phyloP scores from a whole-genome alignment of 2,797 vertebrate genomes.

The Antrozous pallidus region DNA sequence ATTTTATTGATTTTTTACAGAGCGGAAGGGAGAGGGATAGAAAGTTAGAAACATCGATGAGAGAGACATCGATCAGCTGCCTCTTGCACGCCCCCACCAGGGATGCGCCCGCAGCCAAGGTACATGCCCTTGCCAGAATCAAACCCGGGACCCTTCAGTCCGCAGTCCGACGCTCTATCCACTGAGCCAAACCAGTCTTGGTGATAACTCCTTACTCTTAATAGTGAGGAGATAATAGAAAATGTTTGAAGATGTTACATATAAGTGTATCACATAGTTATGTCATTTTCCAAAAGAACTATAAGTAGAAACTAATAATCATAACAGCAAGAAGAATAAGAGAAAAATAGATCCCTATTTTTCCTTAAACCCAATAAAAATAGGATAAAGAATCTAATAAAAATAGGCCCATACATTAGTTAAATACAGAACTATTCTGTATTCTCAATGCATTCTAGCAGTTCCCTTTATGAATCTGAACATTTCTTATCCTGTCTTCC shows the following conservation, averaged over 20 bases:
- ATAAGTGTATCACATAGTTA: not conserved
- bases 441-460: not conserved
- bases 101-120: too few species aligned
- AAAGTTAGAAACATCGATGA: too few species aligned
- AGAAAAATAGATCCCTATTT: not conserved
- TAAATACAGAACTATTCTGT: not conserved
- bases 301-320: not conserved
- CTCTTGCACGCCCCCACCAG: too few species aligned
- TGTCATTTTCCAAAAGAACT: not conserved
- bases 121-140: too few species aligned
- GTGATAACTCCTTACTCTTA: not conserved
- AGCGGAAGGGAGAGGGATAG: too few species aligned
- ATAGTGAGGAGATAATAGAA: not conserved
- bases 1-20: too few species aligned
- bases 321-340: not conserved
- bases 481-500: not conserved
- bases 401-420: not conserved
- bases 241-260: not conserved
- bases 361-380: conserved; percentile 6
- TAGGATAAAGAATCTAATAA: not conserved
- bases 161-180: too few species aligned
- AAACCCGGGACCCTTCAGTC: too few species aligned
- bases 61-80: too few species aligned
- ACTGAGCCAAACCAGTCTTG: too few species aligned
- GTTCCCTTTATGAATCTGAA: not conserved